phyloP scores from a whole-genome alignment of 1,140 invertebrate genomes.

The Zaprionus vittiger region DNA sequence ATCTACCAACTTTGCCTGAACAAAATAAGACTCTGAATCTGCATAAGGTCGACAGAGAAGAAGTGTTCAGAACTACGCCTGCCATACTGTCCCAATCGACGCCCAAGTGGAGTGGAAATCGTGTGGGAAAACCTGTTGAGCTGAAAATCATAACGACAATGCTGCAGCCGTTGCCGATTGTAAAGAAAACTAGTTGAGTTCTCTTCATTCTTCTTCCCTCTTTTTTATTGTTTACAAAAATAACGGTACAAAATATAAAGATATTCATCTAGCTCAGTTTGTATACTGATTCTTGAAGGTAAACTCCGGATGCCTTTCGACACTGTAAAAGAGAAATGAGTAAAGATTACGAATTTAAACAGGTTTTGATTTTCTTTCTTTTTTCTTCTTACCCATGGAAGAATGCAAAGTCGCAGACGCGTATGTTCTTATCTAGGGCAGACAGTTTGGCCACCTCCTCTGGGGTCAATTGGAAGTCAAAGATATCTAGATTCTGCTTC shows the following conservation, averaged over 20 bases:
- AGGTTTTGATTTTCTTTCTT: not conserved
- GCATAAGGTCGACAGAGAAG: conserved; percentile 27
- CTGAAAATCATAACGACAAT: conserved; percentile 76
- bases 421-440: conserved; percentile 87
- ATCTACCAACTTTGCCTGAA: not conserved
- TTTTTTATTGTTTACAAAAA: conserved; percentile 17
- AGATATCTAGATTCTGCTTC: conserved; percentile 87
- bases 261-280: conserved; percentile 41
- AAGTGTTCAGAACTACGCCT: not conserved
- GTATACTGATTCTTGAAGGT: conserved; percentile 84
- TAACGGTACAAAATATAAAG: conserved; percentile 10
- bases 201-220: not conserved
- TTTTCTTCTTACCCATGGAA: conserved; percentile 80
- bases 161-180: conserved; percentile 54
- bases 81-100: not conserved
- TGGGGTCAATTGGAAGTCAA: conserved; percentile 87
- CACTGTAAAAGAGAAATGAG: conserved; percentile 85
- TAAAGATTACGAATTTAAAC: conserved; percentile 7
- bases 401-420: conserved; percentile 89
- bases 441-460: conserved; percentile 86
- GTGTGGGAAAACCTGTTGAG: conserved; percentile 66
- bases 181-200: conserved; percentile 44
- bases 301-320: conserved; percentile 88
- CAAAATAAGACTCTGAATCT: conserved; percentile 19
- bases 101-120: conserved; percentile 14